Evolutionary conservation across 2,888 invertebrate species (phyloP).

Genomic region (Listrodromus nycthemerus): DNA sequence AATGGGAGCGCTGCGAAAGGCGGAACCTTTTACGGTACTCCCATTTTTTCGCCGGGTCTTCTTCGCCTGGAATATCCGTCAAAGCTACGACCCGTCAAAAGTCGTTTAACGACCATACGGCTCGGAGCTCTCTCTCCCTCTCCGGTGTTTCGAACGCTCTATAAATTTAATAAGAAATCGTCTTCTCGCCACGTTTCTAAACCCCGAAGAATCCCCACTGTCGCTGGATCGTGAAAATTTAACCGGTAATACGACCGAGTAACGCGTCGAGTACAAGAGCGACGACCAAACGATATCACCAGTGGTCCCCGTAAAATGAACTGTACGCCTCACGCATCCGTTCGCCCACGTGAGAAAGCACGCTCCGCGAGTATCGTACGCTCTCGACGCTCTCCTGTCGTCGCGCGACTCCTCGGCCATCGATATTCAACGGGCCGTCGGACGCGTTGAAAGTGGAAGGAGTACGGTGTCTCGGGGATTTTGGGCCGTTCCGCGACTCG

Average conservation of each 20-base stretch:
- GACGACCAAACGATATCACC: neutral
- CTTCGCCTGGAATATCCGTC: neutral
- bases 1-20: too few species aligned
- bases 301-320: constrained; percentile 1
- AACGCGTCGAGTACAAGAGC: neutral
- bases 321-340: neutral
- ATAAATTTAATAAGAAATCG: constrained; percentile 66
- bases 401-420: constrained; percentile 36
- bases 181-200: constrained; percentile 12
- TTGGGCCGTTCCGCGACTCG: too few species aligned
- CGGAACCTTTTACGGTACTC: too few species aligned
- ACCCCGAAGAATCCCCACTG: constrained; percentile 44
- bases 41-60: neutral
- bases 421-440: constrained; percentile 56
- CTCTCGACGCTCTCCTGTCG: constrained; percentile 44
- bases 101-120: constrained; percentile 42
- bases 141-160: constrained; percentile 34
- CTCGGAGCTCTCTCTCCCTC: constrained; percentile 38
- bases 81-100: neutral
- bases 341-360: too few species aligned
- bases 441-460: constrained; percentile 52
- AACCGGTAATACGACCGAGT: neutral
- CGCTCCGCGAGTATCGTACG: constrained; percentile 9
- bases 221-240: neutral
- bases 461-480: too few species aligned